Conservation (phyloP, 2,888 invertebrate species). For the Syritta pipiens region DNA sequence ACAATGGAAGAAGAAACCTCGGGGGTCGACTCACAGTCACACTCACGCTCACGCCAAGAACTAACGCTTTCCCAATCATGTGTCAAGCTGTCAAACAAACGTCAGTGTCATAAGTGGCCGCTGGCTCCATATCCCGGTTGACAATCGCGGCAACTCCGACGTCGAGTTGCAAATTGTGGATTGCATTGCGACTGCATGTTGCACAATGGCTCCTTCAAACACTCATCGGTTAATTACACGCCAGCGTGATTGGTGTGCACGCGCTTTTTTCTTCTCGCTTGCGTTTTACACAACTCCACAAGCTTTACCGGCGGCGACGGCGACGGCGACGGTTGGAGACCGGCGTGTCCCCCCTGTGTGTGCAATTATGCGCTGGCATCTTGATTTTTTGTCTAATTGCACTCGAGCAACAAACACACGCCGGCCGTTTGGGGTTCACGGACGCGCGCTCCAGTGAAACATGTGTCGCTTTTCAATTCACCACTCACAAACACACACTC, state of each 20-base stretch:
- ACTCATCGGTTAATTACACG: conserved; percentile 69
- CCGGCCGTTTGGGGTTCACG: conserved; percentile 56
- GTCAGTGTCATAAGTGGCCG: conserved; percentile 35
- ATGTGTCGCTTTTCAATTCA: conserved; percentile 58
- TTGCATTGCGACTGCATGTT: conserved; percentile 65
- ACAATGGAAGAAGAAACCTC: conserved; percentile 50
- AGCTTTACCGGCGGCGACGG: background rate
- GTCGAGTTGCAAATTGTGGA: conserved; percentile 66
- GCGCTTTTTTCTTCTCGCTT: conserved; percentile 47
- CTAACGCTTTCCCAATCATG: conserved; percentile 60
- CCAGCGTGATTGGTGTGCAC: conserved; percentile 61
- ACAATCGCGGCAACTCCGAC: conserved; percentile 59
- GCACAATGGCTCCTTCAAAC: conserved; percentile 67
- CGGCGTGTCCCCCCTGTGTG: conserved; percentile 36
- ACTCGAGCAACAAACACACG: conserved; percentile 33
- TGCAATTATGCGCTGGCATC: conserved; percentile 66
- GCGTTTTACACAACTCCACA: conserved; percentile 52
- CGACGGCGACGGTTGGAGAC: background rate
- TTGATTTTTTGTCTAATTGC: conserved; percentile 67
- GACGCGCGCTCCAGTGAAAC: conserved; percentile 45
- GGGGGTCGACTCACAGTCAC: conserved; percentile 34
- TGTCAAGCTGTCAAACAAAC: conserved; percentile 66
- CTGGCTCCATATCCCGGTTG: conserved; percentile 31
- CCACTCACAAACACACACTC: no score
- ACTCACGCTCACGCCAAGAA: conserved; percentile 15